Percentiles rank a stretch among this genome's conserved stretches.
Conservation (phyloP, 2,888 invertebrate species). For the Andrena chrysosceles region DNA sequence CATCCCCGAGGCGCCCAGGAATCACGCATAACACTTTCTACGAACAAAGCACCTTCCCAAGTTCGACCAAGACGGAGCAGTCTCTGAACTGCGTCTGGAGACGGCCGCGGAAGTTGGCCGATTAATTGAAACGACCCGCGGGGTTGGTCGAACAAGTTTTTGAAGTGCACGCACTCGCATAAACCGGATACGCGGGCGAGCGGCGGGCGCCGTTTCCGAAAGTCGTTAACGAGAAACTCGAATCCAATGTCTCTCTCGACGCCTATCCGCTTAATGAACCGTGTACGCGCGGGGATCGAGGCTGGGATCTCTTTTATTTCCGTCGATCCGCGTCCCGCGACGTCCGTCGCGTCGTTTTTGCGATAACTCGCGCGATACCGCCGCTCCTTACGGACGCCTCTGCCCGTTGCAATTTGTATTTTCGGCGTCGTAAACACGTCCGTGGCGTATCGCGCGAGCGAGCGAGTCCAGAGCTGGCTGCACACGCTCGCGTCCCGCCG, state of each 20-base stretch:
- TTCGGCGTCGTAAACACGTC: constrained; percentile 81
- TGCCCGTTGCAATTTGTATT: constrained; percentile 76
- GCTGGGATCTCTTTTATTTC: constrained; percentile 53
- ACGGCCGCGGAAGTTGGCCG: constrained; percentile 36
- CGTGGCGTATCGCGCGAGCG: constrained; percentile 71
- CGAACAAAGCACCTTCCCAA: background rate
- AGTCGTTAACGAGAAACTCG: constrained; percentile 69
- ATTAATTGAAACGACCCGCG: constrained; percentile 49
- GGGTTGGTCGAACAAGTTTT: constrained; percentile 9
- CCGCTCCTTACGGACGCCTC: background rate
- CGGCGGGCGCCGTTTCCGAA: constrained; percentile 59
- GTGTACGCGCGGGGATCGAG: constrained; percentile 33
- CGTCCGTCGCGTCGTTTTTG: constrained; percentile 52
- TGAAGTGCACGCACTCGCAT: constrained; percentile 24
- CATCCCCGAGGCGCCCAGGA: no score
- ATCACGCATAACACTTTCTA: no score
- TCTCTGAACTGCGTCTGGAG: background rate
- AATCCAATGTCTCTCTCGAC: constrained; percentile 66
- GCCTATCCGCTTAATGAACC: constrained; percentile 63
- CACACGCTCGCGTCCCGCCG: constrained; percentile 56
- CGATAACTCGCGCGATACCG: constrained; percentile 32
- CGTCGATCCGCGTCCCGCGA: constrained; percentile 46
- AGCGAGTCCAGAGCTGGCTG: constrained; percentile 10
- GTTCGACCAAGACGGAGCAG: background rate
- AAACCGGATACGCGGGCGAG: constrained; percentile 57